Conservation (phyloP, 2,888 invertebrate species). For the Dicycla oo region DNA sequence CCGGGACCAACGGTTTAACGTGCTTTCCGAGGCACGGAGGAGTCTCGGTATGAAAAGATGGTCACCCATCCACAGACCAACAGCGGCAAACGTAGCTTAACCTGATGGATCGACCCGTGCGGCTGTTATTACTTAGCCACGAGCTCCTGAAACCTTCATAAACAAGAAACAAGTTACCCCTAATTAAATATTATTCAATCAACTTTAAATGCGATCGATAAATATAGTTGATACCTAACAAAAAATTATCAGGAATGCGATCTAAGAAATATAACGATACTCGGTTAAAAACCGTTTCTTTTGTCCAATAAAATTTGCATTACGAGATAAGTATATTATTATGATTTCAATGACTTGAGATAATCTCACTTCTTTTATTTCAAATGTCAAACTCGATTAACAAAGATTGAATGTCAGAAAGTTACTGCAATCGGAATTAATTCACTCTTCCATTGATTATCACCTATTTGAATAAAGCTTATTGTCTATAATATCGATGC, state of each 20-base stretch:
- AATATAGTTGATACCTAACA: conserved; percentile 27
- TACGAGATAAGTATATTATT: conserved; percentile 13
- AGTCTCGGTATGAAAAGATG: too few relatives aligned
- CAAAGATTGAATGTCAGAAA: conserved; percentile 15
- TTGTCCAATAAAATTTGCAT: conserved; percentile 40
- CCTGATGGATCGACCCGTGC: too few relatives aligned
- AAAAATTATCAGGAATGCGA: conserved; percentile 24
- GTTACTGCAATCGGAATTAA: conserved; percentile 25
- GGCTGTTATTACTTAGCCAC: too few relatives aligned
- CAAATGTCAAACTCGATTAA: conserved; percentile 11
- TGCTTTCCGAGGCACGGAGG: too few relatives aligned
- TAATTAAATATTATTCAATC: conserved; percentile 10
- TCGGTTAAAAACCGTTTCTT: conserved; percentile 36
- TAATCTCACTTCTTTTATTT: conserved; percentile 3
- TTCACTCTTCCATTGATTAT: conserved; percentile 44
- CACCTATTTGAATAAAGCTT: conserved; percentile 50
- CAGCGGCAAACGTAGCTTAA: too few relatives aligned
- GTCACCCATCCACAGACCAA: too few relatives aligned
- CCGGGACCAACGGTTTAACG: too few relatives aligned
- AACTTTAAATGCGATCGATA: conserved; percentile 34
- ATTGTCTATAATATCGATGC: too few relatives aligned
- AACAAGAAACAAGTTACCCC: not conserved
- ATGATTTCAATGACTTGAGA: not conserved
- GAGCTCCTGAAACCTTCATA: not conserved
- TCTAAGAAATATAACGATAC: conserved; percentile 36